Conservation (phyloP, 2,113 vertebrate species). For the Burhinus oedicnemus region DNA sequence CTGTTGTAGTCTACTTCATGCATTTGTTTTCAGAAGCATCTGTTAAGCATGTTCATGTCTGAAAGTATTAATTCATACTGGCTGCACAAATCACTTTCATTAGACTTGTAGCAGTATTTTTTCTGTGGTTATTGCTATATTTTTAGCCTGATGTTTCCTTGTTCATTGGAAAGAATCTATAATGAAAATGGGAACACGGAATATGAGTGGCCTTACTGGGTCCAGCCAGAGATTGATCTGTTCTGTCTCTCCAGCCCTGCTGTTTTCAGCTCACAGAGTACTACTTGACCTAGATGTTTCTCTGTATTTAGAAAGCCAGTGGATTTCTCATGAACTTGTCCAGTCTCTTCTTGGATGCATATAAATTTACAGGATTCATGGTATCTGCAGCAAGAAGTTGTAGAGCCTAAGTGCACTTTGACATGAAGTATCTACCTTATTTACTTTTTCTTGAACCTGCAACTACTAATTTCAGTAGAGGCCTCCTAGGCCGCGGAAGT, state of each 20-base stretch:
- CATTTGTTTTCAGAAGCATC: not conserved
- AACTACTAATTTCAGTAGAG: not conserved
- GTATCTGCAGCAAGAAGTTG: not conserved
- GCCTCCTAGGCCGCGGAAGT: not conserved
- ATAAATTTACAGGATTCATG: not conserved
- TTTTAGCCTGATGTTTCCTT: not conserved
- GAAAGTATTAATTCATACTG: not conserved
- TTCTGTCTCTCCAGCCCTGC: not conserved
- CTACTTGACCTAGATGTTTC: not conserved
- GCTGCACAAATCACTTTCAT: not conserved
- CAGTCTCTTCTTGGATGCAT: not conserved
- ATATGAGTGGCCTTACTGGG: not conserved
- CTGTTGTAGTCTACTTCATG: not conserved
- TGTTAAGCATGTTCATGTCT: not conserved
- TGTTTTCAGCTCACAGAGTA: not conserved
- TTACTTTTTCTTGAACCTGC: rapidly evolving
- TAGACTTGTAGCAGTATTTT: not conserved
- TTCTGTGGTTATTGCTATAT: not conserved
- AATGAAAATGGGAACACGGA: not conserved
- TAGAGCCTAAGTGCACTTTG: not conserved
- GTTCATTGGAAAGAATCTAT: not conserved
- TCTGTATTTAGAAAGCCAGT: not conserved
- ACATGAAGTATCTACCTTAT: not conserved
- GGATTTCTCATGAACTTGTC: not conserved
- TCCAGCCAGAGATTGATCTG: not conserved